Evolutionary conservation across 2,888 invertebrate species (phyloP), one percentile per base, ranked within the genome.

Genomic region (Omphaloscelis lunosa): DNA sequence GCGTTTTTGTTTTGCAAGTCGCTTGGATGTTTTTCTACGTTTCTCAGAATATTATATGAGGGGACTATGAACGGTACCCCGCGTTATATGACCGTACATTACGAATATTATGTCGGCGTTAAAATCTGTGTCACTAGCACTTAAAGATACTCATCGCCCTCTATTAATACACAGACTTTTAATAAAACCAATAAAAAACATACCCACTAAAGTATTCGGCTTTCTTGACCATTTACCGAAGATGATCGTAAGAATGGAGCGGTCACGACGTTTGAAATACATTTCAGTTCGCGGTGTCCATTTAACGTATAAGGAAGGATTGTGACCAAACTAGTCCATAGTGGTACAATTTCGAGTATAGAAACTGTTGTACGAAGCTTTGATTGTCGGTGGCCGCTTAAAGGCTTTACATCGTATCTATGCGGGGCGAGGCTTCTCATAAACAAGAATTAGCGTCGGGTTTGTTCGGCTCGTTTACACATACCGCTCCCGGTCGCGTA

Each of bases 401-500:
- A 93, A 92, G 93, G 92, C 91, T 91, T 90, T 91, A 91, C 89
- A 90, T 93, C 91, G 93, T 91, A 90, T 91, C 92, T 94, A 92
- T 91, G 91, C 93, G 89, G 91, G 91, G 91, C 92, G 90, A 93
- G 93, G 92, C 91, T 92, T 84, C 92, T 94, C 95, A 95, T 96
- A 96, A 96, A 96, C 94, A 94, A 95, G 96, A 95, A 96, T 96
- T 96, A 96, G 94, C 94, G 94, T 95, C 95, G 93, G 92, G 94
- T 93, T 92, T 91, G 93, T 92, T 94, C 92, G 92, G 93, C 94
- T 95, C 95, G 96, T 96, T 96, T 96, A 96, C 96, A 96, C 95
- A 95, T 94, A 94, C 95, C 95, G 94, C 94, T 93, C 93, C 93
- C 91, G 93, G 92, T 92, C 89, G 92, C 92, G 89, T 93, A 92